Percentiles rank a stretch among this genome's conserved stretches.
Conservation (phyloP, 2,797 vertebrate genomes). For the Cyclopterus lumpus region DNA sequence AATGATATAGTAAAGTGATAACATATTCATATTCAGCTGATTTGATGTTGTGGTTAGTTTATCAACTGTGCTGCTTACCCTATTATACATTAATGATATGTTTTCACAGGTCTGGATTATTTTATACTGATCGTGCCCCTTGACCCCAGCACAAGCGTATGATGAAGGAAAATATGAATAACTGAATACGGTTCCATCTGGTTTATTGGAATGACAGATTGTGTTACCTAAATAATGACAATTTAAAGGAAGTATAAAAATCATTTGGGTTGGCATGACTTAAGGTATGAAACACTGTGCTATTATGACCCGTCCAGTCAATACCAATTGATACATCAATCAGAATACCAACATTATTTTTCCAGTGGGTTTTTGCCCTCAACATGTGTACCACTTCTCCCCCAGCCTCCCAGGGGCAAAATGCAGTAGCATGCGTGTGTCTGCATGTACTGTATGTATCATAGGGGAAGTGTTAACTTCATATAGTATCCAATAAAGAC, state of each 20-base stretch:
- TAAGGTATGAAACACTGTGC: slow-evolving; percentile 45
- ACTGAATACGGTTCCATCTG: neutral
- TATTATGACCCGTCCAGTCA: slow-evolving; percentile 58
- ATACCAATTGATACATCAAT: slow-evolving; percentile 51
- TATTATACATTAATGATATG: neutral
- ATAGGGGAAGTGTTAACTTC: neutral
- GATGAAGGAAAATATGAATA: neutral
- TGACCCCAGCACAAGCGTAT: slow-evolving; percentile 3
- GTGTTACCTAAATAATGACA: slow-evolving; percentile 62
- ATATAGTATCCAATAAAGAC: neutral
- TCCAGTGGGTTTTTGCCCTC: slow-evolving; percentile 32
- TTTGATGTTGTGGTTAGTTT: slow-evolving; percentile 17
- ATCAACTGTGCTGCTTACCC: neutral
- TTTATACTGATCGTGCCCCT: slow-evolving; percentile 1
- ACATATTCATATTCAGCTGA: slow-evolving; percentile 19
- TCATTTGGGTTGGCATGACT: slow-evolving; percentile 49
- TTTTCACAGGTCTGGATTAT: slow-evolving; percentile 33
- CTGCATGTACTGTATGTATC: too few relatives aligned
- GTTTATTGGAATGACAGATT: slow-evolving; percentile 15
- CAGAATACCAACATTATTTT: slow-evolving; percentile 50
- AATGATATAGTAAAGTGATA: slow-evolving; percentile 13
- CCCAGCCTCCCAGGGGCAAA: neutral
- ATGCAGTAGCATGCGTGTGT: too few relatives aligned
- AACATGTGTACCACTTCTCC: neutral
- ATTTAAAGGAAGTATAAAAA: slow-evolving; percentile 67